Evolutionary conservation across 2,797 vertebrate genomes (phyloP).

Genomic region (Gobio occitaniae): DNA sequence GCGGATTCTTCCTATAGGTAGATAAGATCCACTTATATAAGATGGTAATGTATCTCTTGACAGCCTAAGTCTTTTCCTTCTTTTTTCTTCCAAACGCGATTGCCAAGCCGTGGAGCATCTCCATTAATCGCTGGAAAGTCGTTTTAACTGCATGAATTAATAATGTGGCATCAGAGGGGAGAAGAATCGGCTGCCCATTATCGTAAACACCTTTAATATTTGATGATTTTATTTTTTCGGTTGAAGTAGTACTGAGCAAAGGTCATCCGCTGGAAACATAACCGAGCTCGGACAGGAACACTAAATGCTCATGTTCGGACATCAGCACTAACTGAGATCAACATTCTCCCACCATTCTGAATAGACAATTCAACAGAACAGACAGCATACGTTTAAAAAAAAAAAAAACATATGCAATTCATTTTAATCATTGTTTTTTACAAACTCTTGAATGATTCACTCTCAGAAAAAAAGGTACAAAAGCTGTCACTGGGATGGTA

Average conservation of each 20-base stretch:
- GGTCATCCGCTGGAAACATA: slow-evolving; percentile 67
- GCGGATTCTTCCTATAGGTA: slow-evolving; percentile 66
- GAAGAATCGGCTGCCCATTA: slow-evolving; percentile 82
- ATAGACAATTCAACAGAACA: background rate
- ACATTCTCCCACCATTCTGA: background rate
- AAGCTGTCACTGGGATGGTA: background rate
- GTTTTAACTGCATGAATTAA: slow-evolving; percentile 89
- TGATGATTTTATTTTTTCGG: slow-evolving; percentile 77
- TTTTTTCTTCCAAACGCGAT: slow-evolving; percentile 78
- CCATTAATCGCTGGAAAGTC: slow-evolving; percentile 87
- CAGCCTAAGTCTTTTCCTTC: slow-evolving; percentile 65
- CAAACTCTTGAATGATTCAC: background rate
- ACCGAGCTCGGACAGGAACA: slow-evolving; percentile 58
- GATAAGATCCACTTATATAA: slow-evolving; percentile 72
- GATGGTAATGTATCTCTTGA: slow-evolving; percentile 77
- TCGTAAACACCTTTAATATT: slow-evolving; percentile 88
- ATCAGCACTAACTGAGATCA: background rate
- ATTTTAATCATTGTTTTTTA: background rate
- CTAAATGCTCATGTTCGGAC: slow-evolving; percentile 2
- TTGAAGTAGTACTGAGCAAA: slow-evolving; percentile 75
- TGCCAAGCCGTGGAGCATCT: slow-evolving; percentile 73
- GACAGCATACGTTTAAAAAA: background rate
- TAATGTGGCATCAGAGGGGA: slow-evolving; percentile 81
- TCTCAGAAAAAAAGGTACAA: background rate
- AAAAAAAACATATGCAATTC: background rate